Base-by-base conservation (phyloP, 1,140 invertebrate genomes). In the Oncopodura yosiiana region DNA sequence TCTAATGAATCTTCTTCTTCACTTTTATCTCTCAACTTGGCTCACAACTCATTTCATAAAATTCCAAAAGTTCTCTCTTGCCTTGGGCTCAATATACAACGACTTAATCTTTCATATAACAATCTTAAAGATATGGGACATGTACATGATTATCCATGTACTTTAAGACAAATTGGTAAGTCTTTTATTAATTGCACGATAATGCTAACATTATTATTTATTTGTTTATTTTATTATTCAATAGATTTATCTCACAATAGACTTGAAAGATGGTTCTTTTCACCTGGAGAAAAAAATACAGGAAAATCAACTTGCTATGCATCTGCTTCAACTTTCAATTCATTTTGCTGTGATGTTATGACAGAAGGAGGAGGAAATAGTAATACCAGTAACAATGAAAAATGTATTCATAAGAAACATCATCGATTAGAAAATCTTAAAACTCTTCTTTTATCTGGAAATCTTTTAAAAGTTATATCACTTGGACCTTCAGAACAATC, bases 211-310 rank as follows among this genome's bases (percentile, higher is more conserved):
- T n/a, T n/a, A n/a, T n/a, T n/a, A n/a, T n/a, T n/a, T n/a, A n/a
- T n/a, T n/a, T n/a, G n/a, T n/a, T n/a, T n/a, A n/a, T n/a, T n/a
- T n/a, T n/a, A n/a, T n/a, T n/a, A n/a, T n/a, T n/a, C n/a, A n/a
- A n/a, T 98, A 2, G 94, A 97, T 72, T 72, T 97, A 16, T 91
- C 87, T 8, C 85, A 94, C 67, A 98, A 98, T 72, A 82, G 86
- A 67, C 89, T 97, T 45, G 79, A 79, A 1, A 81, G 82, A 53
- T 94, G 89, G 59, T 65, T 65, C 49, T 53, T 57, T 42, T 29
- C 36, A 27, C 16, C 49, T 3, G 38, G 5, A 18, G 53, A 60
- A 37, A 55, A 56, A 26, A 18, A 42, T n/a, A 9, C 41, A 1
- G 23, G 36, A 14, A 48, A 53, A 32, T 44, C 52, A 3, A 41